Evolutionary conservation across 1,140 invertebrate species (phyloP).

Genomic region (Probaryconus sp.): DNA sequence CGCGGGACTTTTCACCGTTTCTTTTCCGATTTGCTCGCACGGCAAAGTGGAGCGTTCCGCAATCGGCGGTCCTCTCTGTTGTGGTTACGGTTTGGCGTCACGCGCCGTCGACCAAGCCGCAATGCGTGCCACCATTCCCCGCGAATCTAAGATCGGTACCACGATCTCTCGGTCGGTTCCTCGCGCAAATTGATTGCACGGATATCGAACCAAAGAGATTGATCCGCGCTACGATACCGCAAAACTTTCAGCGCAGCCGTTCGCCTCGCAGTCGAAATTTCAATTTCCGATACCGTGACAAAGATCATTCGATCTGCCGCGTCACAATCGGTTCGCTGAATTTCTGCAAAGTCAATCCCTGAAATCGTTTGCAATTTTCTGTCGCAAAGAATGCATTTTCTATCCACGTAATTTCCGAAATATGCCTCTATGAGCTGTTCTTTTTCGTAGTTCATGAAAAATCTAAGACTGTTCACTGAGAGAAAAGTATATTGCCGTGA

Average conservation of each 20-base stretch:
- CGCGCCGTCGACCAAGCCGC: constrained; percentile 71
- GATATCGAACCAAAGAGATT: constrained; percentile 52
- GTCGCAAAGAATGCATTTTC: no score
- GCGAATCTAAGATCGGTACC: constrained; percentile 37
- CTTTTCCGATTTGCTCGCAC: constrained; percentile 24
- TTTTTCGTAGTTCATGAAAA: no score
- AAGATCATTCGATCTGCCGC: constrained; percentile 29
- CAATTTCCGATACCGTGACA: constrained; percentile 14
- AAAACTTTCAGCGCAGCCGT: constrained; percentile 28
- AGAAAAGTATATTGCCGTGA: no score
- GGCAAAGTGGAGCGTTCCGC: constrained; percentile 66
- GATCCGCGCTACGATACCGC: constrained; percentile 38
- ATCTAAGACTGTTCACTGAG: no score
- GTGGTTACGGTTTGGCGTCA: constrained; percentile 69
- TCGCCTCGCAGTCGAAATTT: constrained; percentile 19
- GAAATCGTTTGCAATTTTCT: no score
- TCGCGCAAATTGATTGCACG: constrained; percentile 69
- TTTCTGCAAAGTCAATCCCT: no score
- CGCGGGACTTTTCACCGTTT: constrained; percentile 61
- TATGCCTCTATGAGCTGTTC: no score
- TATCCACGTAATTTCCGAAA: no score
- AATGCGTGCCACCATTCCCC: constrained; percentile 61
- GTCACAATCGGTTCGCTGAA: no score
- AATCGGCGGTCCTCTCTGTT: constrained; percentile 70
- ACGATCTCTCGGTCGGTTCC: constrained; percentile 27